Evolutionary conservation across 2,797 vertebrate genomes (phyloP), one percentile per base, ranked within the genome.

Genomic region (Odontamblyopus rebecca): DNA sequence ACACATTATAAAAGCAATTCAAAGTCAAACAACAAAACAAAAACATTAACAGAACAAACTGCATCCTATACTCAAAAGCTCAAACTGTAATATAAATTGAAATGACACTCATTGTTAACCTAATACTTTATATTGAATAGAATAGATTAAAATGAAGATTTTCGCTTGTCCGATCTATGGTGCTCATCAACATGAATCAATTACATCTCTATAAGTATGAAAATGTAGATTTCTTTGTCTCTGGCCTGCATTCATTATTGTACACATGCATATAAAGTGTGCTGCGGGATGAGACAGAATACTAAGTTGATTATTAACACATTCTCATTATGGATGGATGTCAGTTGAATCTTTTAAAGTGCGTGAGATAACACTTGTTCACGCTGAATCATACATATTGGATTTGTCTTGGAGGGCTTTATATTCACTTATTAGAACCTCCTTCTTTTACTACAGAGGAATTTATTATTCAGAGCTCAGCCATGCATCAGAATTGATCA

Each of bases 361-460:
- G 41, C n/a, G 61, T 71, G 71, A 19, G 76, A 74, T 73, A 76
- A 71, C 16, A 23, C 19, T 67, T n/a, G 27, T 67, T 71, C 19
- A 57, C 60, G 23, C 81, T 72, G 44, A 78, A 73, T 81, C 41
- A 66, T 59, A 70, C 66, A 23, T 51, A 67, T 68, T 3, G 7
- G 0, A 35, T 70, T 56, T n/a, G 38, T 69, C 32, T n/a, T 64
- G 67, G 57, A 64, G n/a, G 26, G 13, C 3, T 64, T 44, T 41
- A 5, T 85, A 67, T 72, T 73, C 72, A 75, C 65, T 83, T 86
- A 83, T 73, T 79, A 84, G 81, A 72, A 74, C 69, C 61, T 73
- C 63, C 67, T 77, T 32, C 26, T 53, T 68, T 74, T 73, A 83
- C 48, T 70, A 71, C 65, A 32, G 51, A 77, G 35, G 56, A 77